Conservation (phyloP, 1,140 invertebrate species). For the Drosophila erecta region DNA sequence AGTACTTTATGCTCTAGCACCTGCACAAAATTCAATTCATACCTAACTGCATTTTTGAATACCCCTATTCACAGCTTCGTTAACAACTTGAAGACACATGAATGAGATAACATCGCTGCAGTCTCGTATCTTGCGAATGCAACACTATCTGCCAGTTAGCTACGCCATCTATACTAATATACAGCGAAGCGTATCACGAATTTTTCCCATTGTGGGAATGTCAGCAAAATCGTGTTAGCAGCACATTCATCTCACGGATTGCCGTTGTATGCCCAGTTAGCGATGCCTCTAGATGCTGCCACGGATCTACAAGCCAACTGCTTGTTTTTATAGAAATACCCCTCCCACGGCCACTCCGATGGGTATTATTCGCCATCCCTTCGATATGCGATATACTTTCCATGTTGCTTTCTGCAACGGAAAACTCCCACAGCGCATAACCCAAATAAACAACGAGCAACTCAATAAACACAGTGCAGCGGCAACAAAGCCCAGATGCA, state of each 20-base stretch:
- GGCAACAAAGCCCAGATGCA: constrained; percentile 41
- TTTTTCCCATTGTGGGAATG: constrained; percentile 39
- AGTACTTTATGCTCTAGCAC: neutral
- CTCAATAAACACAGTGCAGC: constrained; percentile 48
- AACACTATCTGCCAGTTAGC: constrained; percentile 13
- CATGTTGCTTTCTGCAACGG: constrained; percentile 43
- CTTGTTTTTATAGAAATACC: constrained; percentile 30
- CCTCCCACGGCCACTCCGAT: neutral
- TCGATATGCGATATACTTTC: constrained; percentile 32
- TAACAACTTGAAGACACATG: constrained; percentile 3
- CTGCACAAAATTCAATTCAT: no score
- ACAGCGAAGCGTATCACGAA: constrained; percentile 41
- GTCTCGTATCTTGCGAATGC: constrained; percentile 20
- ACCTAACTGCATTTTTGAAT: neutral
- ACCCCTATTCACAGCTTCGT: neutral
- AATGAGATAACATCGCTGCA: constrained; percentile 23
- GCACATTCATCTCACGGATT: constrained; percentile 41
- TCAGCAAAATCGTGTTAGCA: constrained; percentile 42
- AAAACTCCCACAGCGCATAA: constrained; percentile 54
- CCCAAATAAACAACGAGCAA: constrained; percentile 55
- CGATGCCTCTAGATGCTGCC: constrained; percentile 38
- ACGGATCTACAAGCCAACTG: constrained; percentile 33
- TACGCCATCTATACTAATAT: constrained; percentile 51
- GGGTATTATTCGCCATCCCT: constrained; percentile 15
- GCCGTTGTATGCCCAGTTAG: constrained; percentile 38